Evolutionary conservation across 1,140 invertebrate species (phyloP), one percentile per base, ranked within the genome.

Genomic region (Mylabris phalerata): DNA sequence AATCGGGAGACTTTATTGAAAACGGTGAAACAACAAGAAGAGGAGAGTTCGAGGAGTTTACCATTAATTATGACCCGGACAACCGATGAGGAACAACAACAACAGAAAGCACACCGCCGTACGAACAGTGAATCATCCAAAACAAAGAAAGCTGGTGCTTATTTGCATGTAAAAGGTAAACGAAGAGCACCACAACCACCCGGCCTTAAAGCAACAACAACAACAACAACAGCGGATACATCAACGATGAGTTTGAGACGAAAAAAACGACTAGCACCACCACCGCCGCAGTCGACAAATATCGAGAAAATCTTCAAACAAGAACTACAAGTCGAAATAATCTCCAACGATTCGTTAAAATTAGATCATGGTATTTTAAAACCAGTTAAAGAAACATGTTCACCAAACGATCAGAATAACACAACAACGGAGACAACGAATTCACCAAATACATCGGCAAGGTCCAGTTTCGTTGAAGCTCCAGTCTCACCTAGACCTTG

Each of bases 101-200:
- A 73, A 63, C 67, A 70, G 57, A 68, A 75, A 49, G 70, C 58
- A 43, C 57, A 72, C 47, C 50, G 77, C 57, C 72, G 79, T 59
- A 80, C 80, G 7, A 72, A 77, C 3, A 84, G 82, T 69, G 81
- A 82, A 67, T 77, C 72, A 27, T 75, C 70, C 43, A 79, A 74
- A 69, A 75, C 68, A 65, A 77, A 65, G 48, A 72, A 63, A 70
- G 73, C 67, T 52, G 75, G 71, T 58, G 78, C 67, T 44, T 79
- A 72, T 68, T 75, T 69, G 3, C 84, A 89, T 71, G 86, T 89
- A 0, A 86, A 85, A 61, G 86, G 86, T 9, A 90, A 90, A 67
- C 74, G 87, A 40, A 81, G 80, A 66, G 87, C 87, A 2, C 87
- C 87, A 0, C 79, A 79, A 61, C 87, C 88, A 9, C 88, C 87